Evolutionary conservation across 2,888 invertebrate species (phyloP).

Genomic region (Eilema sororculum): DNA sequence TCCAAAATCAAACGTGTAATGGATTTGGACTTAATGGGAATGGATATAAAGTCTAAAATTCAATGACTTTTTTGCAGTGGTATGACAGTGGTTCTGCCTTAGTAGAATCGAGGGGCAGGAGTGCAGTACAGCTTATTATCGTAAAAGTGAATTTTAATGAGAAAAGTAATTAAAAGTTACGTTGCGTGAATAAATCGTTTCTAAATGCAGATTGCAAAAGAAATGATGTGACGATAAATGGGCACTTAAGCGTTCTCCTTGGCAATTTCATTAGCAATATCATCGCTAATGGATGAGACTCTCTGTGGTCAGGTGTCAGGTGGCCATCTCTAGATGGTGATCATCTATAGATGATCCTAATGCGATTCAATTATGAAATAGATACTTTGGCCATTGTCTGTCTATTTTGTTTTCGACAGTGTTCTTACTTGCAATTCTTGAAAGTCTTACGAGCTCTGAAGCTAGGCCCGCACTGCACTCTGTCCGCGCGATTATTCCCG

Average conservation of each 20-base stretch:
- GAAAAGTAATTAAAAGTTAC: constrained; percentile 8
- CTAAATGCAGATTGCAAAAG: background rate
- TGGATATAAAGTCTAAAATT: too few species aligned
- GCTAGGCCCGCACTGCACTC: background rate
- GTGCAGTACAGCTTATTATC: background rate
- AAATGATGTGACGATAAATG: constrained; percentile 4
- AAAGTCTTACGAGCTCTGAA: background rate
- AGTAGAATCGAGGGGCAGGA: too few species aligned
- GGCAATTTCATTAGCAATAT: background rate
- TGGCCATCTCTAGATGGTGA: too few species aligned
- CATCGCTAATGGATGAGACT: background rate
- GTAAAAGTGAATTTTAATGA: background rate
- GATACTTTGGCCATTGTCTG: background rate
- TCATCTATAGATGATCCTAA: background rate
- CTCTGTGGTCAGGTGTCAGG: background rate
- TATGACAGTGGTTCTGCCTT: too few species aligned
- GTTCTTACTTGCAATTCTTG: too few species aligned
- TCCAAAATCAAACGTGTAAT: too few species aligned
- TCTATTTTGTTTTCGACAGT: background rate
- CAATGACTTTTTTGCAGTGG: too few species aligned
- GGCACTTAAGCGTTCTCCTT: background rate
- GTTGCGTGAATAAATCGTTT: background rate
- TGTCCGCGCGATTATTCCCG: background rate
- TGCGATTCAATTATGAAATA: background rate
- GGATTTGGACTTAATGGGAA: too few species aligned